Conservation (phyloP, 2,797 vertebrate genomes). For the Macrochelys suwanniensis region DNA sequence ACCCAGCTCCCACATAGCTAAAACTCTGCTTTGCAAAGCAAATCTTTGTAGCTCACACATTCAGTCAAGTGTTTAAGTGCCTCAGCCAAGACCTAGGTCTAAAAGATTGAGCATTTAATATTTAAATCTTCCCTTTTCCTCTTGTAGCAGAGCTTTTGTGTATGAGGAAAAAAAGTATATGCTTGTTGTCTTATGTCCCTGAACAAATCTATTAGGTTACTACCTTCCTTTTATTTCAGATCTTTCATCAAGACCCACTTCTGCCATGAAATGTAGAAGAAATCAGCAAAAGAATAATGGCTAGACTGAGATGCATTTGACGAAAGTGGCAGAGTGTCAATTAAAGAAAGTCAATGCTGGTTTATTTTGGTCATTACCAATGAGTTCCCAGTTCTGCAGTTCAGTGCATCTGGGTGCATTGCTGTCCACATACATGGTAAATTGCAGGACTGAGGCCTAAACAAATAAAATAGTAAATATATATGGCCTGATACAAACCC, state of each 20-base stretch:
- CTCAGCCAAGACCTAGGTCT: slow-evolving; percentile 16
- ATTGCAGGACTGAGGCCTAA: not conserved
- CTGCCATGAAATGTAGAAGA: not conserved
- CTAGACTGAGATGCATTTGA: not conserved
- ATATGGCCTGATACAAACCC: not conserved
- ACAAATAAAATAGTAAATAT: not conserved
- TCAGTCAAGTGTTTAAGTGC: slow-evolving; percentile 50
- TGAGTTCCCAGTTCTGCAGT: not conserved
- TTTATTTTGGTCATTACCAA: not conserved
- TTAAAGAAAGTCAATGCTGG: not conserved
- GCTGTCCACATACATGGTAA: not conserved
- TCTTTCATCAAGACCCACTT: not conserved
- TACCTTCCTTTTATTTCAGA: not conserved
- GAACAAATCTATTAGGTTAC: not conserved
- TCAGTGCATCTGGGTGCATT: accelerated
- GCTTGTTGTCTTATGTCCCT: not conserved
- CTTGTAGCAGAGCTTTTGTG: not conserved
- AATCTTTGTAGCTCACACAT: slow-evolving; percentile 56
- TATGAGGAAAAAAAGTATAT: not conserved
- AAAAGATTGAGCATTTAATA: slow-evolving; percentile 35
- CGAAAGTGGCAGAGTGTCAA: not conserved
- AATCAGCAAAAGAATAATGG: not conserved
- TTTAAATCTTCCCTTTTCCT: not conserved
- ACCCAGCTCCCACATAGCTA: slow-evolving; percentile 64
- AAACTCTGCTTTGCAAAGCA: slow-evolving; percentile 27